Evolutionary conservation across 1,140 invertebrate genomes (phyloP).

Genomic region (Drosophila ohnishii): DNA sequence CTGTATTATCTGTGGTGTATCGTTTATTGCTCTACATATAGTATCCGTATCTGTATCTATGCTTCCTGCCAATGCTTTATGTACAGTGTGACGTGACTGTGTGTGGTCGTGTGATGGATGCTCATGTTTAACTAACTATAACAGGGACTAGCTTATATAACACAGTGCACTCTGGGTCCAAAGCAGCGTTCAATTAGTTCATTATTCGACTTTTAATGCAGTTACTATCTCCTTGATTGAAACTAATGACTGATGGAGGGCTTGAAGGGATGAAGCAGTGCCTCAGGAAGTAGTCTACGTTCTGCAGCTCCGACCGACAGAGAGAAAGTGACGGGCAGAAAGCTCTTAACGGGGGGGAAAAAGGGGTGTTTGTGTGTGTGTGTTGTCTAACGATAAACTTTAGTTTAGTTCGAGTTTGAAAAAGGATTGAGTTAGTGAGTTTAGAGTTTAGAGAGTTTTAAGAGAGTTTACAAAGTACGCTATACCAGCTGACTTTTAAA

Average conservation of each 20-base stretch:
- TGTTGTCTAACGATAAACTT: slow-evolving; percentile 61
- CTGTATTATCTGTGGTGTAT: slow-evolving; percentile 59
- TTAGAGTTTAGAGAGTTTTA: slow-evolving; percentile 19
- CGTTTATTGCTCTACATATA: slow-evolving; percentile 74
- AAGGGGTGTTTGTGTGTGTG: slow-evolving; percentile 11
- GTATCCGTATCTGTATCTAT: slow-evolving; percentile 50
- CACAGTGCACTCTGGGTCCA: slow-evolving; percentile 21
- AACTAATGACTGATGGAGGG: slow-evolving; percentile 26
- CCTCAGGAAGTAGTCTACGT: slow-evolving; percentile 33
- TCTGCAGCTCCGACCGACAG: slow-evolving; percentile 38
- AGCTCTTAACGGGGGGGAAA: slow-evolving; percentile 10
- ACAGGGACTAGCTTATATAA: slow-evolving; percentile 64
- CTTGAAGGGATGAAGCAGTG: slow-evolving; percentile 12
- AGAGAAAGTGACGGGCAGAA: slow-evolving; percentile 48
- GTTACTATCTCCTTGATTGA: slow-evolving; percentile 28
- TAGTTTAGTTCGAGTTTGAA: slow-evolving; percentile 57
- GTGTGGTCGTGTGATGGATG: slow-evolving; percentile 17
- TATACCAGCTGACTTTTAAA: slow-evolving; percentile 72
- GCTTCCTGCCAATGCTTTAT: slow-evolving; percentile 53
- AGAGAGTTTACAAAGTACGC: slow-evolving; percentile 59
- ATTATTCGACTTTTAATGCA: slow-evolving; percentile 26
- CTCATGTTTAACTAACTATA: slow-evolving; percentile 71
- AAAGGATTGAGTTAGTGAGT: slow-evolving; percentile 44
- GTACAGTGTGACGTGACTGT: slow-evolving; percentile 57
- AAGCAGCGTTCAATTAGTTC: slow-evolving; percentile 39